Conservation (phyloP, 2,113 vertebrate species). For the Columba livia region DNA sequence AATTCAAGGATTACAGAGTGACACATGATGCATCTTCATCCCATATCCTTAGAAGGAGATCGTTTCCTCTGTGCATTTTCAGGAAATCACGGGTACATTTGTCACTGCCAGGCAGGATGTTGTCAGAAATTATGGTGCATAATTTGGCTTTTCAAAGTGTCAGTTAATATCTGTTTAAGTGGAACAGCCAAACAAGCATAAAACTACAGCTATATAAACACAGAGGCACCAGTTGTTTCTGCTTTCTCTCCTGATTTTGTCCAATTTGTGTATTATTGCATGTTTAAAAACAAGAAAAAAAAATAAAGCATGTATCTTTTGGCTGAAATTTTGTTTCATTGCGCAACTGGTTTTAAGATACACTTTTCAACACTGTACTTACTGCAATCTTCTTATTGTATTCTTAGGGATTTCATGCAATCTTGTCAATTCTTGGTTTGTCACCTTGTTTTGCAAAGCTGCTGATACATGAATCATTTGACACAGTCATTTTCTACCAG, state of each 20-base stretch:
- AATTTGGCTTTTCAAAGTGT: background rate
- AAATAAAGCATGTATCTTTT: background rate
- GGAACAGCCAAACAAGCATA: background rate
- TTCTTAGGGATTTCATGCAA: slow-evolving; percentile 84
- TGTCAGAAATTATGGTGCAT: background rate
- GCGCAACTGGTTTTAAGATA: background rate
- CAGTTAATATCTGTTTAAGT: background rate
- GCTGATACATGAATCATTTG: slow-evolving; percentile 85
- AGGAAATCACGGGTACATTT: background rate
- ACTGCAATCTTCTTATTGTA: background rate
- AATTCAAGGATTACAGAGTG: background rate
- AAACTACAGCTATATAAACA: background rate
- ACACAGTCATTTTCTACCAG: slow-evolving; percentile 87
- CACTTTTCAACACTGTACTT: background rate
- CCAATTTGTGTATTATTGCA: background rate
- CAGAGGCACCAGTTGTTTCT: background rate
- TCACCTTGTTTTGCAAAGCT: slow-evolving; percentile 83
- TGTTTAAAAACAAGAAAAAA: background rate
- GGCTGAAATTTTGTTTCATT: background rate
- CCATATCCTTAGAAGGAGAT: background rate
- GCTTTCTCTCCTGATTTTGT: background rate
- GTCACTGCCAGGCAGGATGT: background rate
- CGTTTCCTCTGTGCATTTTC: background rate
- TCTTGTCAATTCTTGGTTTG: slow-evolving; percentile 82
- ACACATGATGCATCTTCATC: background rate